Evolutionary conservation across 2,888 invertebrate genomes (phyloP).

Genomic region (Cyclophora punctaria): DNA sequence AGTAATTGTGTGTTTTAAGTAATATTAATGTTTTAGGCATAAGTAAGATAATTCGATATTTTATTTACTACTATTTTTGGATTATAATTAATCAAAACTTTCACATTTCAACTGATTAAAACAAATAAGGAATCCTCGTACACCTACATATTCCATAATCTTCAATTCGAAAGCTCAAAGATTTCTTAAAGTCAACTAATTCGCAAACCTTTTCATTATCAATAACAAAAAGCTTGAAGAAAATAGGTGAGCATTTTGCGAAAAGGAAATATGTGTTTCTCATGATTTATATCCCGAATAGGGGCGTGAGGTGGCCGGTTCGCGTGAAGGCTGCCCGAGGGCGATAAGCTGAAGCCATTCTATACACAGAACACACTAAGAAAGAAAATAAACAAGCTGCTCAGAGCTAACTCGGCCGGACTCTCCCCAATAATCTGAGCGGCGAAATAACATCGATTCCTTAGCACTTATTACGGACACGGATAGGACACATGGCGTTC

Average conservation of each 20-base stretch:
- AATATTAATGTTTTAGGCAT: too few relatives aligned
- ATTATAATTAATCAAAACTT: background rate
- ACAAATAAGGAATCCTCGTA: too few relatives aligned
- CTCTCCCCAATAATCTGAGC: conserved; percentile 54
- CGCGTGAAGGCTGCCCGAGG: conserved; percentile 49
- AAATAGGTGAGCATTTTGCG: conserved; percentile 59
- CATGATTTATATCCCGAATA: conserved; percentile 69
- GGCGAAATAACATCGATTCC: conserved; percentile 29
- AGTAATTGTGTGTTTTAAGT: too few relatives aligned
- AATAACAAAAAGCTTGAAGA: conserved; percentile 44
- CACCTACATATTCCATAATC: too few relatives aligned
- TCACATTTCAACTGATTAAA: background rate
- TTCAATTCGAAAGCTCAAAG: background rate
- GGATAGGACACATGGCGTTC: too few relatives aligned
- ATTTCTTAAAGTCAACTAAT: background rate
- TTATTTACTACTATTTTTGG: too few relatives aligned
- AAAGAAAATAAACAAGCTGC: conserved; percentile 69
- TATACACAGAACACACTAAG: conserved; percentile 44
- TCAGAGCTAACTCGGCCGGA: conserved; percentile 34
- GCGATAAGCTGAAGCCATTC: conserved; percentile 67
- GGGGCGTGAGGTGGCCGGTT: conserved; percentile 52
- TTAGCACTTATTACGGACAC: conserved; percentile 7
- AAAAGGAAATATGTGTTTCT: conserved; percentile 70
- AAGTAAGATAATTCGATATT: too few relatives aligned
- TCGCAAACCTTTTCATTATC: conserved; percentile 34